A percentile compares a stretch with the other conserved stretches of the same genome.
These are phyloP conservation scores for Andrena trimmerana DNA, from an alignment of 2,888 invertebrate species.

Conservation along the genomic window DNA sequence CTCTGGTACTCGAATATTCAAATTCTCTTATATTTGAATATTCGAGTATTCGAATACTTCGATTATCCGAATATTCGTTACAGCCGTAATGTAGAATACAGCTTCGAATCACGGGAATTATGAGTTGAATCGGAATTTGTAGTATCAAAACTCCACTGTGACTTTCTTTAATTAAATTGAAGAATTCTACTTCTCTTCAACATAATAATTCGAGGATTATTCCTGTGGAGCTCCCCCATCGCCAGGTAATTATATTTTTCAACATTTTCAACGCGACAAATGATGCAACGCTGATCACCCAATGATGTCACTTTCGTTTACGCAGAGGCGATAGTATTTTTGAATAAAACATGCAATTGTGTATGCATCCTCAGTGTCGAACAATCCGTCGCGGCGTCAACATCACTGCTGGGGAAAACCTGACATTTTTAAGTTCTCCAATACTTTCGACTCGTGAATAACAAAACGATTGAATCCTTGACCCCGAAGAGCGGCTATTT, in stretches of 20 bases:
- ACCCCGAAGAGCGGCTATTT: neutral
- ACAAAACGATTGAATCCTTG: neutral
- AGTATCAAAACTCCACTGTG: too few relatives aligned
- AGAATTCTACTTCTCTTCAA: too few relatives aligned
- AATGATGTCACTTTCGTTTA: constrained; percentile 48
- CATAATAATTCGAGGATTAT: neutral
- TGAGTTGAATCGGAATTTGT: too few relatives aligned
- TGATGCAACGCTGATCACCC: neutral
- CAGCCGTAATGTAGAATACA: too few relatives aligned
- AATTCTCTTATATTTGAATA: too few relatives aligned
- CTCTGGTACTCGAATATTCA: too few relatives aligned
- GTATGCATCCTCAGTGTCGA: constrained; percentile 28
- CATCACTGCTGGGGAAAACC: constrained; percentile 16
- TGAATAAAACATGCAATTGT: constrained; percentile 55
- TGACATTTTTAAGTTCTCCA: neutral
- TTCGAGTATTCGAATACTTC: too few relatives aligned
- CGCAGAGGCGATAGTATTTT: neutral
- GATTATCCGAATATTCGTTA: too few relatives aligned
- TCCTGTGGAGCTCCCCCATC: neutral
- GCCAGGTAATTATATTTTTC: neutral
- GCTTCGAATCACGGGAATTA: too few relatives aligned
- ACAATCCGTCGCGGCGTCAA: neutral
- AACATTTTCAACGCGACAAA: neutral
- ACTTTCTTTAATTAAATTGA: too few relatives aligned
- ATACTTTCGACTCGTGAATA: constrained; percentile 1